A percentile compares a stretch with the other conserved stretches of the same genome.
These are phyloP conservation scores for Gavialis gangeticus DNA, from an alignment of 2,113 vertebrate genomes.

Conservation along the genomic window DNA sequence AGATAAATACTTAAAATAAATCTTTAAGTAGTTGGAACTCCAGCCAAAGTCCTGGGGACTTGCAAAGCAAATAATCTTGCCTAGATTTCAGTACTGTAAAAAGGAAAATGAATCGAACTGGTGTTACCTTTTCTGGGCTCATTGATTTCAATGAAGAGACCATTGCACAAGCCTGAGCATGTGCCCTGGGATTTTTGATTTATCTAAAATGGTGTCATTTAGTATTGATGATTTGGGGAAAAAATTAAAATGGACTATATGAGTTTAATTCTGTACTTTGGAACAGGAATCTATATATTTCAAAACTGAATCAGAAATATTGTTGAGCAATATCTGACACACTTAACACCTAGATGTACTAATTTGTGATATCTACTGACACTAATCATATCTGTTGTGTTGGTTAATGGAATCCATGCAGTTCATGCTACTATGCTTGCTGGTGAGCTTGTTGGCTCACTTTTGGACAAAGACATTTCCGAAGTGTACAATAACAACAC, in stretches of 20 bases:
- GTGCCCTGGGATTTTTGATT: neutral
- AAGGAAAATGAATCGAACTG: neutral
- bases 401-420: neutral
- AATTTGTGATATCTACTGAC: neutral
- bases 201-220: neutral
- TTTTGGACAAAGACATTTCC: neutral
- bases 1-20: conserved; percentile 3
- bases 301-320: neutral
- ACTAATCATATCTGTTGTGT: neutral
- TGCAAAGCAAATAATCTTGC: neutral
- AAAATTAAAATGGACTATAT: neutral
- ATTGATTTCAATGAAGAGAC: neutral
- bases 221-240: neutral
- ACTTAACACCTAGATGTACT: neutral
- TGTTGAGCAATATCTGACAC: neutral
- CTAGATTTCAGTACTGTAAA: conserved; percentile 11
- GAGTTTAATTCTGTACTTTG: neutral
- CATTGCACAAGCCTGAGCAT: neutral
- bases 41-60: neutral
- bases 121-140: neutral
- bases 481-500: neutral
- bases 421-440: rapidly evolving
- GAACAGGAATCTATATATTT: neutral
- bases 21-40: neutral
- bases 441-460: neutral